These are phyloP conservation scores for Papilio gigon DNA, from an alignment of 2,888 invertebrate genomes.

Conservation along the genomic window DNA sequence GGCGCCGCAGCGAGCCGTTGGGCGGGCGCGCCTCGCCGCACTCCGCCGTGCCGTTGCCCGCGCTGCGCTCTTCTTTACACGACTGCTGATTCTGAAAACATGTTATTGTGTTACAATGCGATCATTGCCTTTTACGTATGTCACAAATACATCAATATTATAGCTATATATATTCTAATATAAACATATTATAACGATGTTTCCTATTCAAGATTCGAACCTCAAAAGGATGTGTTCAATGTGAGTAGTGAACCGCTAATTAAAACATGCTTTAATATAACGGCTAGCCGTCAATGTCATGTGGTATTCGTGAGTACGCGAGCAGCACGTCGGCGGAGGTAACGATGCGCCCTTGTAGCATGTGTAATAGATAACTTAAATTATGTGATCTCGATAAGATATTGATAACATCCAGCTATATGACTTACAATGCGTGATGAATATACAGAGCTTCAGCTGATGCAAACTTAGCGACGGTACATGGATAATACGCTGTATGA, in stretches of 20 bases:
- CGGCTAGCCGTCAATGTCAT: not conserved
- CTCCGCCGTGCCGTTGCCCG: constrained; percentile 44
- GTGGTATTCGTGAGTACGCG: not conserved
- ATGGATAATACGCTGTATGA: not conserved
- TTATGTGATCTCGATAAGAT: constrained; percentile 5
- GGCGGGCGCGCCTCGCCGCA: constrained; percentile 53
- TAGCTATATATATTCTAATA: too few relatives aligned
- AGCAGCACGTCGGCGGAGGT: constrained; percentile 5
- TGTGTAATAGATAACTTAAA: constrained; percentile 4
- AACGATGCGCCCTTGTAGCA: not conserved
- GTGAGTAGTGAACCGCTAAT: too few relatives aligned
- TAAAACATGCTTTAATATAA: too few relatives aligned
- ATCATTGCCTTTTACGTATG: too few relatives aligned
- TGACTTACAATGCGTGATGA: not conserved
- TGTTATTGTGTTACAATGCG: not conserved
- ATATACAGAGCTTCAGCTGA: too few relatives aligned
- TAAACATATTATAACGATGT: too few relatives aligned
- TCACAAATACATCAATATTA: not conserved
- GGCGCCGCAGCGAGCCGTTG: constrained; percentile 65
- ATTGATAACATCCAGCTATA: not conserved
- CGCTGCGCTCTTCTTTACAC: constrained; percentile 42
- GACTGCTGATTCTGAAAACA: constrained; percentile 41
- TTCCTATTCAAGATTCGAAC: too few relatives aligned
- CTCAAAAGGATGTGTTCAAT: too few relatives aligned
- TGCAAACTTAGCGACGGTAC: too few relatives aligned